These are phyloP conservation scores for Pseudoips prasinana DNA, from an alignment of 2,888 invertebrate genomes.

Conservation along the genomic window DNA sequence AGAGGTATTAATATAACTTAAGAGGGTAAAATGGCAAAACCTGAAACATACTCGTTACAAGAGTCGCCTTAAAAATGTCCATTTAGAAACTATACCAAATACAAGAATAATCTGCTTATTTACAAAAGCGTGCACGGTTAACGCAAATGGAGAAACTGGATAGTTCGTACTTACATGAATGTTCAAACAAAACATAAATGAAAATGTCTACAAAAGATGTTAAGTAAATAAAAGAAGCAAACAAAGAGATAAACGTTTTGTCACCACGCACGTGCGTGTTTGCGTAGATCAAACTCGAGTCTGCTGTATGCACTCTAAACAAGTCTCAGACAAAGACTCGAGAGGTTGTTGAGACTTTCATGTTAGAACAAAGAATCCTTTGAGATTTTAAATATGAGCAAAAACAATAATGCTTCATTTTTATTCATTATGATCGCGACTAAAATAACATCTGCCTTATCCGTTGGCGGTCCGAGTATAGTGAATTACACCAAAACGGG, in stretches of 20 bases:
- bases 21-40: too few species aligned
- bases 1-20: too few species aligned
- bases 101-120: too few species aligned
- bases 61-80: too few species aligned
- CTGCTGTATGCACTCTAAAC: slow-evolving; percentile 30
- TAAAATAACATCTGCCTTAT: slow-evolving; percentile 50
- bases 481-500: slow-evolving; percentile 45
- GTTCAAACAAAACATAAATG: slow-evolving; percentile 24
- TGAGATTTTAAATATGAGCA: slow-evolving; percentile 30
- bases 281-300: slow-evolving; percentile 42
- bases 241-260: slow-evolving; percentile 59
- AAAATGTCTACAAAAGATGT: slow-evolving; percentile 41
- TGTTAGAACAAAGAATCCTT: slow-evolving; percentile 33
- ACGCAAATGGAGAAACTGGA: slow-evolving; percentile 18
- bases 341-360: slow-evolving; percentile 16
- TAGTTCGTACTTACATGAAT: slow-evolving; percentile 16
- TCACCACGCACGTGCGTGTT: slow-evolving; percentile 63
- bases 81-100: too few species aligned
- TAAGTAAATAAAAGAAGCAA: slow-evolving; percentile 47
- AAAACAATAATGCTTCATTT: slow-evolving; percentile 37
- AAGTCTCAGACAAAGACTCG: slow-evolving; percentile 30
- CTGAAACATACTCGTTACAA: too few species aligned
- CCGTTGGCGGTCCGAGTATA: slow-evolving; percentile 31
- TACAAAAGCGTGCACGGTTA: too few species aligned
- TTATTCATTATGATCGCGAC: slow-evolving; percentile 35